Conservation (phyloP, 2,888 invertebrate genomes). For the Apamea epomidion region DNA sequence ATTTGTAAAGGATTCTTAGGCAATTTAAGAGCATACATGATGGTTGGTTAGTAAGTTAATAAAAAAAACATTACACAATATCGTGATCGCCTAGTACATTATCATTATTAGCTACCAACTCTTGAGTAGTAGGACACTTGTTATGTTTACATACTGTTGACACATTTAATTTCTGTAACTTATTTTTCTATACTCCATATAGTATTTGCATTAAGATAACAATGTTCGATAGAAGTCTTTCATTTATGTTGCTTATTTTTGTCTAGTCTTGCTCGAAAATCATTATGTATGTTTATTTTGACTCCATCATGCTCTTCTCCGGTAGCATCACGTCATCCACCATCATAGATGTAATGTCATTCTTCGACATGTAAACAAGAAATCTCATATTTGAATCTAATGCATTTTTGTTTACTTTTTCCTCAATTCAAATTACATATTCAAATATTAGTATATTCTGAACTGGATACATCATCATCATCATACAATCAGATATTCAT, state of each 20-base stretch:
- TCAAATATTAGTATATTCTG: conserved; percentile 17
- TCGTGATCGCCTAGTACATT: background rate
- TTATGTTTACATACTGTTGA: background rate
- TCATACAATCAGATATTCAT: conserved; percentile 8
- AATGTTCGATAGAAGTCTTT: background rate
- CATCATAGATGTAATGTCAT: conserved; percentile 31
- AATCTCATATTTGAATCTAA: conserved; percentile 27
- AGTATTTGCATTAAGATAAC: background rate
- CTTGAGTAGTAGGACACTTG: conserved; percentile 1
- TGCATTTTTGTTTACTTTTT: conserved; percentile 43
- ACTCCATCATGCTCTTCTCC: conserved; percentile 21
- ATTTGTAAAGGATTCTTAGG: background rate
- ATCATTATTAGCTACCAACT: conserved; percentile 1
- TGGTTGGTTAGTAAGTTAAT: background rate
- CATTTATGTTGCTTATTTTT: conserved; percentile 8
- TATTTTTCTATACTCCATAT: background rate
- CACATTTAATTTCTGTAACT: background rate
- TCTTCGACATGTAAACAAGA: conserved; percentile 25
- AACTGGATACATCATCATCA: conserved; percentile 14
- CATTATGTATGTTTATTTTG: conserved; percentile 28
- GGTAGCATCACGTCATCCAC: conserved; percentile 36
- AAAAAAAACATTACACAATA: background rate
- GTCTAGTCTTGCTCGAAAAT: conserved; percentile 4
- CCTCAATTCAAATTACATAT: conserved; percentile 22
- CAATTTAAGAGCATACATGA: background rate